Conservation (phyloP, 92 coral and sea anemone genomes). For the Heteractis magnifica region DNA sequence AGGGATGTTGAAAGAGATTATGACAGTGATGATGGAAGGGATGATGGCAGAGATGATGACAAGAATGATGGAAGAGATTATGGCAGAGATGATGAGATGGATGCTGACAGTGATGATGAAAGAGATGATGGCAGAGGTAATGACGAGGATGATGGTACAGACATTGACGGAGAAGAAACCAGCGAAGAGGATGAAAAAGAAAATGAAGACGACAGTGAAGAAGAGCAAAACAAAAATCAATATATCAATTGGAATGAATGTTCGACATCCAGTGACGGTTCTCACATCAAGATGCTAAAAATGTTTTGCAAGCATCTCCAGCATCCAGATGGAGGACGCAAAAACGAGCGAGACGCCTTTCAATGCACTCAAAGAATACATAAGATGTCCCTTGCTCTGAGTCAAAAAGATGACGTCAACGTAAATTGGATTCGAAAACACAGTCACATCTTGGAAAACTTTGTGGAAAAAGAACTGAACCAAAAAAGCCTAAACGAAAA, state of each 20-base stretch:
- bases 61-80: no score
- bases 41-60: no score
- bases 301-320: slow-evolving; percentile 3
- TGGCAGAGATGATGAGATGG: no score
- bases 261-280: neutral
- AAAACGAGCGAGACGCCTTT: neutral
- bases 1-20: no score
- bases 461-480: neutral
- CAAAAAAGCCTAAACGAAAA: neutral
- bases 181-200: neutral
- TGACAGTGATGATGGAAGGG: no score
- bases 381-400: neutral
- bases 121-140: no score
- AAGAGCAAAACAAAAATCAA: neutral
- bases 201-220: neutral
- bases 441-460: neutral
- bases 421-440: neutral
- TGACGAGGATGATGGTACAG: neutral
- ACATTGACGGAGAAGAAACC: neutral
- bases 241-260: neutral
- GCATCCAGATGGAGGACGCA: slow-evolving; percentile 10
- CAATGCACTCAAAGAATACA: neutral
- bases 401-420: neutral
- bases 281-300: neutral
- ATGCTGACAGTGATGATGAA: no score